A percentile compares a stretch with the other conserved stretches of the same genome.
phyloP scores from a whole-genome alignment of 2,888 invertebrate genomes.

The Pandemis cinnamomeana region DNA sequence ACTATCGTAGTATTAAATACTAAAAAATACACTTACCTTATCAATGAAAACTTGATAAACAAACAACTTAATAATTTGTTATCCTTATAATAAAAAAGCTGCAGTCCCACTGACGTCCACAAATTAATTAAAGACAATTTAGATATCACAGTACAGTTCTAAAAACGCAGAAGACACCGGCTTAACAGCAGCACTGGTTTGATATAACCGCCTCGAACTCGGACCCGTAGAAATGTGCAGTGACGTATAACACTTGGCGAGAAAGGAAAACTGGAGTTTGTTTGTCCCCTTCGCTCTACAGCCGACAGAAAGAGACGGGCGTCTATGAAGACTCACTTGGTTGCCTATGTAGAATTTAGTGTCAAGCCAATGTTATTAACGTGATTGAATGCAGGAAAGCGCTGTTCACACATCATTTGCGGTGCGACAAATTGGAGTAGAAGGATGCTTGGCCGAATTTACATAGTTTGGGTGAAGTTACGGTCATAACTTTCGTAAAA shows the following conservation, averaged over 20 bases:
- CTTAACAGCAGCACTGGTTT: constrained; percentile 76
- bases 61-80: not conserved
- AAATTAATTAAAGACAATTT: constrained; percentile 64
- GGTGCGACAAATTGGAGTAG: constrained; percentile 17
- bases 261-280: constrained; percentile 75
- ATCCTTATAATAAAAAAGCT: constrained; percentile 15
- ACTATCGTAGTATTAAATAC: not conserved
- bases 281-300: constrained; percentile 64
- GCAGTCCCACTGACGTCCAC: constrained; percentile 48
- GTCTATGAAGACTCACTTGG: constrained; percentile 71
- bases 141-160: constrained; percentile 64
- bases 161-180: constrained; percentile 73
- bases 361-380: constrained; percentile 58
- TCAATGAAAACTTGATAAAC: not conserved
- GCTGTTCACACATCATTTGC: constrained; percentile 22
- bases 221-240: constrained; percentile 77
- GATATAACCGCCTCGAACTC: constrained; percentile 60
- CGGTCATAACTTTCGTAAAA: not conserved
- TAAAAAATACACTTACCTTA: constrained; percentile 15
- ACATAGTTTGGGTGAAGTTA: too few species aligned
- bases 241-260: constrained; percentile 69
- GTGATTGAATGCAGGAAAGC: constrained; percentile 49
- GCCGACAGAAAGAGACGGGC: constrained; percentile 62
- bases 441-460: not conserved
- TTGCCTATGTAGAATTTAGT: constrained; percentile 79